Base-by-base conservation (phyloP, 2,888 invertebrate genomes). In the Protophormia terraenovae region DNA sequence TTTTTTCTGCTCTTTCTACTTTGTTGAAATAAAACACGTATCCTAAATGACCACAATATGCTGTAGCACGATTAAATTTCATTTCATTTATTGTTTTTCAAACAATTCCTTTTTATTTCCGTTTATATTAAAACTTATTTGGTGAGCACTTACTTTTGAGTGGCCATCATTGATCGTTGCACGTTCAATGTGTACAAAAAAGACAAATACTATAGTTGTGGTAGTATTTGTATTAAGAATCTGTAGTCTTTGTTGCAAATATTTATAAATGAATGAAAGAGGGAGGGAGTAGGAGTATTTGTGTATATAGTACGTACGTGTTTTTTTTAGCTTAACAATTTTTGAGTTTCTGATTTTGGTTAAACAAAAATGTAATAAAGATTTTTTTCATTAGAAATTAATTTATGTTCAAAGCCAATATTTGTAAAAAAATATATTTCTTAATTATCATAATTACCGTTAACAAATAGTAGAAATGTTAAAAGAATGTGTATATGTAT, bases 11-110 rank as follows among this genome's bases (percentile, higher is more conserved):
- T 41, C n/a, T 22, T n/a, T 14, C 14, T 32, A 16, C 10, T 66
- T 55, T 45, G 35, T 67, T 10, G 14, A 41, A 41, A 41, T 24
- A 53, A 35, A 69, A 50, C 84, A 84, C 84, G 84, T 81, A 81
- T 78, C 69, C 73, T 55, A 84, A 84, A 84, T 84, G 81, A 84
- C 84, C 84, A 69, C 81, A 81, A 81, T 55, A 84, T 76, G 60
- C 60, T 81, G 67, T 58, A 24, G 22, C 16, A 41, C 14, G 35
- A 58, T 58, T 60, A 69, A 67, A 69, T 35, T n/a, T 50, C 29
- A 27, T 62, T 50, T 29, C 69, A 55, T 53, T 62, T 41, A 41
- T 73, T 73, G 55, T 75, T 69, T 41, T 69, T 64, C 67, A 41
- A 55, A 41, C 81, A 78, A 77, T 60, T 84, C 66, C 67, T 77